Base-by-base conservation (phyloP, 2,113 vertebrate species). In the Ascaphus truei region DNA sequence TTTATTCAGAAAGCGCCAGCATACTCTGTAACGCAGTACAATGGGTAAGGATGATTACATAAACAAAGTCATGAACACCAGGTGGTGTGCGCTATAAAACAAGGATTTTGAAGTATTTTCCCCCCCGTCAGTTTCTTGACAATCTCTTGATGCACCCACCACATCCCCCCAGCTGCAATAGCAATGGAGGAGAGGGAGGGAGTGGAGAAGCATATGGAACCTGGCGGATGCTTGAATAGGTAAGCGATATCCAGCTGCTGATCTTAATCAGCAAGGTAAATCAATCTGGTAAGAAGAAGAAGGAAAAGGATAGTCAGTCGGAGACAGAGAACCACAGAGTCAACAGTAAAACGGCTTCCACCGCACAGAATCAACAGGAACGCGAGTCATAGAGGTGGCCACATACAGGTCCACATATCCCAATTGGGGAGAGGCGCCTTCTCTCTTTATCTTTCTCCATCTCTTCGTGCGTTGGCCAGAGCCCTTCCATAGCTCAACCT, bases 211-310 rank as follows among this genome's bases (percentile, higher is more conserved):
- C 65, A 59, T 68, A 68, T 68, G 65, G 52, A 13, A 18, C 29
- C 2, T 22, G 2, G 9, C 13, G 41, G 23, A 59, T 37, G 30
- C 27, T 27, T 59, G 27, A 36, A 50, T 26, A 50, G 53, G 26
- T 59, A 68, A 36, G 53, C 13, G 7, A 34, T 34, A 68, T 48
- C 65, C 65, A 36, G 65, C 55, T 59, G 65, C 30, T 56, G 29
- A 59, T 37, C 58, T 68, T 68, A 50, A 68, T 68, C 55, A 59
- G 37, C 4, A 8, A 68, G 29, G 20, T 68, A 36, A 68, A 68
- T 68, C 41, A 45, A 25, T 39, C 15, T 39, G 16, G 10, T 39
- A 65, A 50, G n/a, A n/a, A n/a, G n/a, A n/a, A 8, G 5, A 53
- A 13, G 34, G 34, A 41, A n/a, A n/a, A 9, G 23, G 8, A 41